These are phyloP conservation scores for Loriculus beryllinus DNA, from an alignment of 2,797 vertebrate species.

Conservation along the genomic window DNA sequence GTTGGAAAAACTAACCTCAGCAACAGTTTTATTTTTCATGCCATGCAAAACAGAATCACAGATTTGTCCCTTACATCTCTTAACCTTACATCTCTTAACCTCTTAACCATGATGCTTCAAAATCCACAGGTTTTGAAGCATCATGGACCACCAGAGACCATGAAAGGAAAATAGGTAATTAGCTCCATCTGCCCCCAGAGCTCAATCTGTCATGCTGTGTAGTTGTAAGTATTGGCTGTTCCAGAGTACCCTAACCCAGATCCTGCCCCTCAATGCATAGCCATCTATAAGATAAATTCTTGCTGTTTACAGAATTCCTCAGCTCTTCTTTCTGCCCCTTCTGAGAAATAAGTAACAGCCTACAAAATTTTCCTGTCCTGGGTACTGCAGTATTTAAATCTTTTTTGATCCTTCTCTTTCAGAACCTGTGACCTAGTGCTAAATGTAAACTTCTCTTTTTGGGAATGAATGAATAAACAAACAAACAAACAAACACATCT, in stretches of 20 bases:
- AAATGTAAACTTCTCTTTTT: background rate
- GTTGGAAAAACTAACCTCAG: background rate
- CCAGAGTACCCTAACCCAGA: background rate
- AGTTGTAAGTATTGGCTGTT: background rate
- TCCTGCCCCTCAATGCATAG: background rate
- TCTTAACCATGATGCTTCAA: too few relatives aligned
- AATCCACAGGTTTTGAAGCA: background rate
- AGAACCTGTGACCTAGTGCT: background rate
- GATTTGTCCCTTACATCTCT: background rate
- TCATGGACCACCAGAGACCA: background rate
- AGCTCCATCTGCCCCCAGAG: background rate
- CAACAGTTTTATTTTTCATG: background rate
- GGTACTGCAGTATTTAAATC: background rate
- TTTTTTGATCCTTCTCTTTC: background rate
- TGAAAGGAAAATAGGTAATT: background rate
- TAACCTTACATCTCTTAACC: background rate
- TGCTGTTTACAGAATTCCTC: background rate
- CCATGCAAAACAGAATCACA: background rate
- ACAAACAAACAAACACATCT: background rate
- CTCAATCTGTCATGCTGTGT: background rate
- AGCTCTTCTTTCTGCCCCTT: background rate
- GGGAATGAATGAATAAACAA: background rate
- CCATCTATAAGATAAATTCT: background rate
- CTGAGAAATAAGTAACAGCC: background rate
- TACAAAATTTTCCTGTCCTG: background rate